Conservation (phyloP, 2,888 invertebrate genomes). For the Cephus rjabovi region DNA sequence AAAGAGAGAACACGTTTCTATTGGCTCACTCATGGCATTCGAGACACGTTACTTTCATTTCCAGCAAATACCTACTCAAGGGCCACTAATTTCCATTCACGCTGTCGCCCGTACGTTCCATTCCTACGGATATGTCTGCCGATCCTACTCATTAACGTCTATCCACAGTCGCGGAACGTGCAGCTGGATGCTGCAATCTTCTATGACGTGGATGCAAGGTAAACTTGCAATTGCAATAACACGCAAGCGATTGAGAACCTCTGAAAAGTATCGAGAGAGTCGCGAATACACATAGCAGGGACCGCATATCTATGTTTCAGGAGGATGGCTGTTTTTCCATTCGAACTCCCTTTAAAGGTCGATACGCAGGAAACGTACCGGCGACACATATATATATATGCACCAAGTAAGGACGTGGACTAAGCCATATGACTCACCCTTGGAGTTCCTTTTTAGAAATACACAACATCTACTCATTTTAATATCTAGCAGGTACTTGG, state of each 20-base stretch:
- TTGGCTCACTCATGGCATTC: conserved; percentile 34
- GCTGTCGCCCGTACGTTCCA: neutral
- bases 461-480: neutral
- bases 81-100: conserved; percentile 29
- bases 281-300: neutral
- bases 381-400: neutral
- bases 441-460: conserved; percentile 4
- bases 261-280: neutral
- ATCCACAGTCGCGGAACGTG: neutral
- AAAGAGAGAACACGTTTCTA: conserved; percentile 15
- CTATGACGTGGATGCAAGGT: neutral
- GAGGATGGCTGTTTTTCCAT: neutral
- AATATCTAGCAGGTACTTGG: neutral
- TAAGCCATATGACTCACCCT: conserved; percentile 26
- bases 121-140: neutral
- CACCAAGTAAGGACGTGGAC: neutral
- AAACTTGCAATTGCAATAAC: neutral
- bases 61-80: conserved; percentile 40
- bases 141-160: neutral
- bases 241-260: neutral
- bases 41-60: conserved; percentile 49
- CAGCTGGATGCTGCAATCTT: neutral
- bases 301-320: neutral
- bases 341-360: conserved; percentile 34
- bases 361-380: conserved; percentile 47